phyloP scores from a whole-genome alignment of 1,140 invertebrate species.

The Pseudomyrmex concolor region DNA sequence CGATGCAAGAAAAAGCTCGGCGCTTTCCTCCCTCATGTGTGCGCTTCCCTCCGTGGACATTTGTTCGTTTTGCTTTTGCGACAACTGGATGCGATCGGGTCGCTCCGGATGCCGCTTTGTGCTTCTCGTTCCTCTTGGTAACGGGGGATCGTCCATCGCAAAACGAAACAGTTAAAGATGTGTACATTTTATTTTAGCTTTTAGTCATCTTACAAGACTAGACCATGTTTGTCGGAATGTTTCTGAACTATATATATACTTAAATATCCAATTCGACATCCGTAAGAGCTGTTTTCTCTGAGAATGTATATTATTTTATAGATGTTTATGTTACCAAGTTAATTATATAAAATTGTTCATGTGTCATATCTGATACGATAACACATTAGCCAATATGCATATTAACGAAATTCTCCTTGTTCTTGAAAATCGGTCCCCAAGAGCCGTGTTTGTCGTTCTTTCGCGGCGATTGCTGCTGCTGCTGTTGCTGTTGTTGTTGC shows the following conservation, averaged over 20 bases:
- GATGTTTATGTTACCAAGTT: background rate
- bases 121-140: background rate
- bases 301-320: too few relatives aligned
- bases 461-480: slow-evolving; percentile 74
- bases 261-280: too few relatives aligned
- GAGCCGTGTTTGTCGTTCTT: slow-evolving; percentile 86
- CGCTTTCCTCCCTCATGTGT: slow-evolving; percentile 13
- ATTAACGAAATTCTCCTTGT: slow-evolving; percentile 89
- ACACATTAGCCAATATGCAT: slow-evolving; percentile 88
- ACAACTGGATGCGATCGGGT: background rate
- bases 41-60: slow-evolving; percentile 36
- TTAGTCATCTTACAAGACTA: too few relatives aligned
- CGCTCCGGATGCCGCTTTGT: background rate
- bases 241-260: too few relatives aligned
- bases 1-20: slow-evolving; percentile 62
- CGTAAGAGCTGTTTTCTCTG: too few relatives aligned
- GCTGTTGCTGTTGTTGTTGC: slow-evolving; percentile 69
- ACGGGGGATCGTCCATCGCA: background rate
- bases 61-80: background rate
- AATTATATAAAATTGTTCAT: background rate
- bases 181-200: too few relatives aligned
- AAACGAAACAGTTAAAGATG: background rate
- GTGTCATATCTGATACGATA: background rate
- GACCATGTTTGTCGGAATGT: too few relatives aligned
- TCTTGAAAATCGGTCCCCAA: slow-evolving; percentile 90